Base-by-base conservation (phyloP, 2,888 invertebrate species). In the Synanthedon andrenaeformis region DNA sequence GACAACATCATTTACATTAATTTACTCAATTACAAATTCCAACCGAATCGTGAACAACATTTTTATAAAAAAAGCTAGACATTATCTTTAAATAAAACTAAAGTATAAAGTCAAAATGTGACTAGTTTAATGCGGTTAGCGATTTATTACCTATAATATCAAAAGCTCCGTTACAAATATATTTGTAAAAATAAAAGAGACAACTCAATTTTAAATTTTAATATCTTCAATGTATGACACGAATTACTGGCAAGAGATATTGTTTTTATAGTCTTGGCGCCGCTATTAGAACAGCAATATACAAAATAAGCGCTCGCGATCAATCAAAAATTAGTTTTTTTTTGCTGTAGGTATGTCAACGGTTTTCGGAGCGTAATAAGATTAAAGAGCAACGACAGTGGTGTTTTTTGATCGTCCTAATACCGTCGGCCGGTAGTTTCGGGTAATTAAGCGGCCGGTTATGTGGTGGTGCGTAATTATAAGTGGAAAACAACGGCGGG, bases 381-480 rank as follows among this genome's bases (percentile, higher is more conserved):
- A 35, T 79, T 72, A 69, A 70, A 70, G 63, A 71, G 64, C 72
- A 74, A 73, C 77, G 73, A 72, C 74, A 66, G 70, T 77, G 23
- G 71, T 67, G 65, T 74, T 72, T 72, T 80, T 72, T 71, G 64
- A 67, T 73, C 67, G 64, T 69, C 69, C 70, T 67, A 61, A 61
- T 62, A 62, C 66, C 64, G 69, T 62, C 76, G 74, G 77, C 74
- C 76, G 74, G 71, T 69, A 70, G 74, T 79, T 81, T 76, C 62
- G 68, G 75, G 77, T 82, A 85, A 84, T 85, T 85, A 87, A 79
- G 74, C 76, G 77, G 78, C 74, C 75, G 69, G 72, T 68, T 79
- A 74, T 72, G 73, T 35, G 35, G 35, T 35, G 35, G 35, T 70
- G 67, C 76, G 75, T 83, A 80, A 84, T 82, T 83, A 81, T 74